A percentile compares a stretch with the other conserved stretches of the same genome.
Evolutionary conservation across 2,888 invertebrate genomes (phyloP).

Genomic region (Ophonus ardosiacus): DNA sequence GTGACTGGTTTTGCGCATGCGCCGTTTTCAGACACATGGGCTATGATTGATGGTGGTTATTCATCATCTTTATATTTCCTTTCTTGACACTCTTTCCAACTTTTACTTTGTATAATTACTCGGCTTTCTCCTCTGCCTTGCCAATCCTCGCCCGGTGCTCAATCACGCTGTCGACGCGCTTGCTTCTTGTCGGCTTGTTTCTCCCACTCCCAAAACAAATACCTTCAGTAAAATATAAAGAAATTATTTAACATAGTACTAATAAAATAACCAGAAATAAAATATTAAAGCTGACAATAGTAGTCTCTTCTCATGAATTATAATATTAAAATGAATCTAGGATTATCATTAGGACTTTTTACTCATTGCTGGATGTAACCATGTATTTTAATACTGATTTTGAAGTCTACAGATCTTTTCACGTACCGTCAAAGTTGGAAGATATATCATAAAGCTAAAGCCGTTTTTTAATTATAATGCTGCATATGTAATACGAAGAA

Average conservation of each 20-base stretch:
- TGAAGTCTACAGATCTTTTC: too few species aligned
- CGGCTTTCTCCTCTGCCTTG: slow-evolving; percentile 67
- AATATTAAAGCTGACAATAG: neutral
- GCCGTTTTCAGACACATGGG: slow-evolving; percentile 70
- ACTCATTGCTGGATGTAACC: too few species aligned
- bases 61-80: slow-evolving; percentile 75
- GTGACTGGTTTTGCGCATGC: slow-evolving; percentile 10
- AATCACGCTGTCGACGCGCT: slow-evolving; percentile 61
- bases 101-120: slow-evolving; percentile 73
- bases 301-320: neutral
- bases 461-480: too few species aligned
- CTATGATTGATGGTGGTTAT: slow-evolving; percentile 76
- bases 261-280: neutral
- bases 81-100: slow-evolving; percentile 73
- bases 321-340: too few species aligned
- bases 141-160: slow-evolving; percentile 61
- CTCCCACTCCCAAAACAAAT: neutral
- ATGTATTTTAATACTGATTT: too few species aligned
- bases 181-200: slow-evolving; percentile 27
- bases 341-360: too few species aligned
- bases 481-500: too few species aligned
- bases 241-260: neutral
- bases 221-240: neutral
- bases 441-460: too few species aligned
- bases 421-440: too few species aligned